Evolutionary conservation across 2,113 vertebrate species (phyloP).

Genomic region (Brachypteracias leptosomus): DNA sequence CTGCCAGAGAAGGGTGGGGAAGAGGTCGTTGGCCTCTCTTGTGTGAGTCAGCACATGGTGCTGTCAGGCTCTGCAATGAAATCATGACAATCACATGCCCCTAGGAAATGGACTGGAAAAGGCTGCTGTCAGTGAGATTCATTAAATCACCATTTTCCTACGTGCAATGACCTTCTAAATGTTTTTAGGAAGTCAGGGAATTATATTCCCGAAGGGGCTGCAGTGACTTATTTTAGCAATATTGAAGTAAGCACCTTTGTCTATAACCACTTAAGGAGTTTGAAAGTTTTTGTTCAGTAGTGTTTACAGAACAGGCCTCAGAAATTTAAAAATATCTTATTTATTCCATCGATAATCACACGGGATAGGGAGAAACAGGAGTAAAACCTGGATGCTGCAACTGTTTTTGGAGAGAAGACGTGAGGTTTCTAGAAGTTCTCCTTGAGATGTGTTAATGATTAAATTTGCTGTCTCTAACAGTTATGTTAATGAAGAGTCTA

Average conservation of each 20-base stretch:
- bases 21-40: neutral
- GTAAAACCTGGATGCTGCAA: neutral
- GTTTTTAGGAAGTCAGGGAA: neutral
- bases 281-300: neutral
- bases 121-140: neutral
- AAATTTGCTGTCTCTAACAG: neutral
- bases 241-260: neutral
- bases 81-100: neutral
- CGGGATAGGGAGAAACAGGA: neutral
- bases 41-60: neutral
- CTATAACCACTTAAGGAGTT: neutral
- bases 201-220: neutral
- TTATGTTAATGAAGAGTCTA: neutral
- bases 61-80: neutral
- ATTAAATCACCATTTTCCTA: neutral
- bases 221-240: neutral
- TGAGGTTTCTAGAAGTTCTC: neutral
- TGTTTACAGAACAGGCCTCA: neutral
- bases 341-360: neutral
- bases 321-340: neutral
- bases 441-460: neutral
- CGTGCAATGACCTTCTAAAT: neutral
- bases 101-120: constrained; percentile 7
- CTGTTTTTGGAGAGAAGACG: neutral
- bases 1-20: neutral